Percentiles rank a stretch among this genome's conserved stretches.
These are phyloP conservation scores for Macaria liturata DNA, from an alignment of 2,888 invertebrate genomes.

Conservation along the genomic window DNA sequence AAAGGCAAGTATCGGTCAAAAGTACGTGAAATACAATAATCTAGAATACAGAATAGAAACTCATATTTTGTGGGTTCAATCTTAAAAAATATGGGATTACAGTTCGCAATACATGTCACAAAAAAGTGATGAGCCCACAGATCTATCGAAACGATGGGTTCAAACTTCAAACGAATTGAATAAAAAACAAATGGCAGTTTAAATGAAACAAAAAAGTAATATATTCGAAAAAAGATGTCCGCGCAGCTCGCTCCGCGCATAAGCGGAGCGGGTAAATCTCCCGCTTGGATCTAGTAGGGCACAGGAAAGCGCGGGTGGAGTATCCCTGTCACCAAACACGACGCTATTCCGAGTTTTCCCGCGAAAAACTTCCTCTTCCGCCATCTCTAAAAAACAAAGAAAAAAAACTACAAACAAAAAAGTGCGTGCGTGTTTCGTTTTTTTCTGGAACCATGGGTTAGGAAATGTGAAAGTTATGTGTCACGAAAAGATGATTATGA, in stretches of 20 bases:
- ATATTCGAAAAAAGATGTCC: conserved; percentile 28
- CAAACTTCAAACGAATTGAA: not conserved
- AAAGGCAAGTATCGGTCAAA: no score
- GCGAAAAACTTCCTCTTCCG: conserved; percentile 61
- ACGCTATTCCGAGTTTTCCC: conserved; percentile 53
- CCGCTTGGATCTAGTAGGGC: conserved; percentile 56
- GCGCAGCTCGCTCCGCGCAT: conserved; percentile 74
- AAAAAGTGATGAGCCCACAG: no score
- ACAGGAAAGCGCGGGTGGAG: conserved; percentile 61
- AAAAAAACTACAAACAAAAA: conserved; percentile 14
- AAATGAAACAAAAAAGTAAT: not conserved
- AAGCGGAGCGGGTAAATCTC: conserved; percentile 51
- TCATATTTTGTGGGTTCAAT: no score
- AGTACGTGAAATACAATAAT: no score
- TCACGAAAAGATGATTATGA: no score
- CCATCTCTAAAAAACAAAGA: conserved; percentile 9
- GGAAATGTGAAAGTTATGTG: not conserved
- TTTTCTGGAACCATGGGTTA: conserved; percentile 13
- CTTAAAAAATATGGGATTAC: no score
- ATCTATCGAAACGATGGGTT: not conserved
- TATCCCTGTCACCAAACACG: conserved; percentile 37
- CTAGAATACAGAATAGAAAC: no score
- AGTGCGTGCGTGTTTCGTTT: conserved; percentile 10
- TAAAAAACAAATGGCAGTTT: not conserved
- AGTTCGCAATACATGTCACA: no score